A percentile compares a stretch with the other conserved stretches of the same genome.
Evolutionary conservation across 1,140 invertebrate genomes (phyloP).

Genomic region (Aphelenchoides fujianensis): DNA sequence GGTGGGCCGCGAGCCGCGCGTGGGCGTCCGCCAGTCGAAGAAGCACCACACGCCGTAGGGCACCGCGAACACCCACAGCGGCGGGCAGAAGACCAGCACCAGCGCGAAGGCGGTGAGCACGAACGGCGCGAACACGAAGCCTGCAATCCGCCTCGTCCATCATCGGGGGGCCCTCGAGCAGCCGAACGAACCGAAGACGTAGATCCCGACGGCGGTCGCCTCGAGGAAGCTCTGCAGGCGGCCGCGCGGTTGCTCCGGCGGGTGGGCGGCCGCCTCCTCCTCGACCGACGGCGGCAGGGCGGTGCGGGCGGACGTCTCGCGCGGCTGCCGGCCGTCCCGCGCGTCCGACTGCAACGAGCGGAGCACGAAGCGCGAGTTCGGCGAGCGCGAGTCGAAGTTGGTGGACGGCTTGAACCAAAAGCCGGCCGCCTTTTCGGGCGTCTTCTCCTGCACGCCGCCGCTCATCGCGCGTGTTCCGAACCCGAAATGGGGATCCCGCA

Average conservation of each 20-base stretch:
- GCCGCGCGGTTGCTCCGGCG: not conserved
- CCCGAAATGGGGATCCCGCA: no score
- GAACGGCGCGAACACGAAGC: conserved; percentile 8
- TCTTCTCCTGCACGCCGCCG: not conserved
- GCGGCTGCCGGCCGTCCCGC: no score
- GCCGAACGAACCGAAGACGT: not conserved
- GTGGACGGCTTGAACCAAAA: conserved; percentile 6
- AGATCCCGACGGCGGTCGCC: conserved; percentile 9
- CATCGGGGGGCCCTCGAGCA: not conserved
- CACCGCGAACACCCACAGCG: conserved; percentile 19
- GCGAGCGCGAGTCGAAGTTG: not conserved
- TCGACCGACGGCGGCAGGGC: no score
- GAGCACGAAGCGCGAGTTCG: not conserved
- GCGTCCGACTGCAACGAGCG: no score
- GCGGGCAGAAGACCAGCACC: conserved; percentile 7
- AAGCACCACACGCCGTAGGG: conserved; percentile 12
- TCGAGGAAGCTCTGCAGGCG: not conserved
- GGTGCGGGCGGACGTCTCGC: no score
- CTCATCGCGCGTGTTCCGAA: not conserved
- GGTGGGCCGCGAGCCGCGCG: not conserved
- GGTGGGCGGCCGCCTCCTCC: no score
- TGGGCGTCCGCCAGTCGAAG: not conserved
- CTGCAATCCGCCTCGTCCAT: not conserved
- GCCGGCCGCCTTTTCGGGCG: not conserved
- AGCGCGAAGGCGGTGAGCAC: not conserved